Conservation (phyloP, 1,140 invertebrate genomes). For the Argopecten irradians region DNA sequence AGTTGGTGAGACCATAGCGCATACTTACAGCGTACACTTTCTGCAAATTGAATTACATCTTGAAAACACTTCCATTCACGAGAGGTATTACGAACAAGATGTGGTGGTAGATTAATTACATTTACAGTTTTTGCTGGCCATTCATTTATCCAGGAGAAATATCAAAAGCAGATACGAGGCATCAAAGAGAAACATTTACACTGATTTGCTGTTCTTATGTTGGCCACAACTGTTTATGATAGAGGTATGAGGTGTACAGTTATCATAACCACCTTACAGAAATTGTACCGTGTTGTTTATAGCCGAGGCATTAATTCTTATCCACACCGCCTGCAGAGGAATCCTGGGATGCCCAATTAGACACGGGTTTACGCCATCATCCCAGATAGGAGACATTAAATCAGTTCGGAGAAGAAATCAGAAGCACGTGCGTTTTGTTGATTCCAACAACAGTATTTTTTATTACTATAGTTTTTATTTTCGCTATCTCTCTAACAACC, state of each 20-base stretch:
- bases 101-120: neutral
- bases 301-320: slow-evolving; percentile 7
- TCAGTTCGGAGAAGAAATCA: neutral
- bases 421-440: neutral
- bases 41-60: slow-evolving; percentile 16
- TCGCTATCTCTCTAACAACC: neutral
- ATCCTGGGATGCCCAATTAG: slow-evolving; percentile 20
- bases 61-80: slow-evolving; percentile 1
- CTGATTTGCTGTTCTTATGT: neutral
- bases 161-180: neutral
- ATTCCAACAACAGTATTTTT: slow-evolving; percentile 17
- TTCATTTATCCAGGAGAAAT: slow-evolving; percentile 9
- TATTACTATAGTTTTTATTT: neutral
- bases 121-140: neutral
- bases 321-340: neutral
- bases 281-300: slow-evolving; percentile 6
- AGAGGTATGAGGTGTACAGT: neutral
- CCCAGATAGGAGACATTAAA: neutral
- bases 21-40: neutral
- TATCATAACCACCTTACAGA: neutral
- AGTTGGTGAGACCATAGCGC: neutral
- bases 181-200: neutral
- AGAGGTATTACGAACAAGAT: neutral
- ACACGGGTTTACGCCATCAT: neutral
- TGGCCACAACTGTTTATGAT: neutral